Evolutionary conservation across 2,113 vertebrate genomes (phyloP), one percentile per base, ranked within the genome.

Genomic region (Heteronetta atricapilla): DNA sequence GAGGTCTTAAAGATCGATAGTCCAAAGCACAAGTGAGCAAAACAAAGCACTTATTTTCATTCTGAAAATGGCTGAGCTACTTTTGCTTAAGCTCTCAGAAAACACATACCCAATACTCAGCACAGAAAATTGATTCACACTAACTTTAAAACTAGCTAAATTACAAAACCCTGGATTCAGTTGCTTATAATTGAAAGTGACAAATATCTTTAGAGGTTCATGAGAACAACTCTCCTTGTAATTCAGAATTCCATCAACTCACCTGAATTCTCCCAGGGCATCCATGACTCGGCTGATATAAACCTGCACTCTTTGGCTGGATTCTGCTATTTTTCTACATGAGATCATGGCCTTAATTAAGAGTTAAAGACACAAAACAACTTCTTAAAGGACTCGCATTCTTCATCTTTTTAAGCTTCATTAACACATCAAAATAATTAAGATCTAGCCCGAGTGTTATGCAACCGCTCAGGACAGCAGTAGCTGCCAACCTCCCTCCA

Each of bases 221-320:
- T 56, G 29, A 76, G 60, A 92, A 86, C 64, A 64, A 53, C 80
- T 86, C 52, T 86, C 69, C 86, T 89, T 70, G 81, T 76, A 96
- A 94, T 89, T 92, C 76, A 94, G 86, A 74, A 95, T 91, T 78
- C 72, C 58, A 72, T 29, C 72, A 88, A 81, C 93, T 97, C 97
- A 99, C 99, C 99, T 98, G 98, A 99, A 99, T 92, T 98, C 98
- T 94, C 98, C 98, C 93, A 99, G 96, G 59, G 98, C 98, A 79
- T 98, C 98, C 98, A 98, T 99, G 83, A 99, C 97, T 82, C 98
- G 98, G 96, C 98, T 98, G 92, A 99, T 95, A 87, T 99, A 99
- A 95, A 98, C 97, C 92, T 99, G 99, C 78, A 99, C 98, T 28
- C 98, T 98, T 91, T 98, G 98, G 96, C 98, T 98, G 31, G 98